Evolutionary conservation across 2,797 vertebrate genomes (phyloP).

Genomic region (Phrynocephalus vlangalii): DNA sequence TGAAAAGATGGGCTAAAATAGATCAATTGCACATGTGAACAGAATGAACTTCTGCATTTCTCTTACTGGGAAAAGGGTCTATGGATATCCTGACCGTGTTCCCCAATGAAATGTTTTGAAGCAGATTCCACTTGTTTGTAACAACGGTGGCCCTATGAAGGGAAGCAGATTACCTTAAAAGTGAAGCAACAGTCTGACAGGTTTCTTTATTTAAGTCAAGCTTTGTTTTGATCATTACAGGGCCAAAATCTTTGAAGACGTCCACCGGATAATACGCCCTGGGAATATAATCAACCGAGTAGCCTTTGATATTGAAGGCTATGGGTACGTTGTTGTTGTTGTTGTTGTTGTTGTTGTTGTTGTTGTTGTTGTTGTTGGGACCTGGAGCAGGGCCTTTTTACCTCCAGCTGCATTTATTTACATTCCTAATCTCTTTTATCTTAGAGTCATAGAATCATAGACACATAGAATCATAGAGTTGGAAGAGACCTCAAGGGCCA

Average conservation of each 20-base stretch:
- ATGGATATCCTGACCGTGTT: background rate
- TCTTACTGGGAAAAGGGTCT: too few relatives aligned
- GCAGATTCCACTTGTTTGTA: background rate
- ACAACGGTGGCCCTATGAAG: background rate
- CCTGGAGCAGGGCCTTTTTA: background rate
- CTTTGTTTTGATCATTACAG: conserved; percentile 71
- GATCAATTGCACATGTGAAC: too few relatives aligned
- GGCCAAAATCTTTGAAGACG: conserved; percentile 88
- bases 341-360: too few relatives aligned
- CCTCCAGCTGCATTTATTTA: background rate
- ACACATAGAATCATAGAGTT: too few relatives aligned
- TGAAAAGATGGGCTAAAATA: too few relatives aligned
- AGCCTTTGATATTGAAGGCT: conserved; percentile 88
- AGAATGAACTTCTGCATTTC: too few relatives aligned
- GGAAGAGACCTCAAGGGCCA: too few relatives aligned
- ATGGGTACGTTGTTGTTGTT: conserved; percentile 77
- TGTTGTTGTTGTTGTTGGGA: background rate
- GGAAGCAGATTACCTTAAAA: background rate
- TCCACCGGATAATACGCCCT: conserved; percentile 83
- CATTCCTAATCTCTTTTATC: background rate
- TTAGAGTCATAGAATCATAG: too few relatives aligned
- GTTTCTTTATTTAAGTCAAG: background rate
- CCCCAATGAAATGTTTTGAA: background rate
- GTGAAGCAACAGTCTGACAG: too few relatives aligned
- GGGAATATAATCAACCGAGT: conserved; percentile 84